phyloP scores from a whole-genome alignment of 2,797 vertebrate species.

The Clarias fuscus region DNA sequence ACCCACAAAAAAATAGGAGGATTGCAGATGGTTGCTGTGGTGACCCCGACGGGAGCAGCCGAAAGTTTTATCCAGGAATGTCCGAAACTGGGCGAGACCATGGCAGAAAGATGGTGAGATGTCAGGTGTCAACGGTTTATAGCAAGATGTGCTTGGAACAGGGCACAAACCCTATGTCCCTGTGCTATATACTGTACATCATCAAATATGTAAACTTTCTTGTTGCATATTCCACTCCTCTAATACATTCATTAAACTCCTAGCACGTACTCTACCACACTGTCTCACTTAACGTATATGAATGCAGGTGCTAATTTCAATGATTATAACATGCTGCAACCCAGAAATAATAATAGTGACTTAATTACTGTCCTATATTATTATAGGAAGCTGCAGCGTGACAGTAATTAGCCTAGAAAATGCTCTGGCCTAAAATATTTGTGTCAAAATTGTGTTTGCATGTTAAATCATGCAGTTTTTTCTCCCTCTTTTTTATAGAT shows the following conservation, averaged over 20 bases:
- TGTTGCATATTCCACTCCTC: not conserved
- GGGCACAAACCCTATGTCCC: not conserved
- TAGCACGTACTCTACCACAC: not conserved
- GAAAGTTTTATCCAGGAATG: too few relatives aligned
- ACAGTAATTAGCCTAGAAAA: conserved; percentile 22
- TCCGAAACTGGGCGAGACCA: too few relatives aligned
- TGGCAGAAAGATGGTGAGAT: too few relatives aligned
- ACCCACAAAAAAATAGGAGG: too few relatives aligned
- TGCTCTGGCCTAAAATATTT: not conserved
- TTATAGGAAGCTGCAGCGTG: not conserved
- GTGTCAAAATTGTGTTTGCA: not conserved
- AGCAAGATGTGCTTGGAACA: conserved; percentile 2
- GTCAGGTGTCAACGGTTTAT: not conserved
- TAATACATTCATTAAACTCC: not conserved
- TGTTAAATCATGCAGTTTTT: not conserved
- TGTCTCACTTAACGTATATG: not conserved
- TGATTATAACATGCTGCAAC: not conserved
- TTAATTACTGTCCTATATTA: not conserved
- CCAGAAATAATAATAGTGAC: not conserved
- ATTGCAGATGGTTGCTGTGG: too few relatives aligned
- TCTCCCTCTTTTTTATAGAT: too few relatives aligned
- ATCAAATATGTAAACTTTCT: not conserved
- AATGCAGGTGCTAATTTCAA: not conserved
- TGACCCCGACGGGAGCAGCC: too few relatives aligned
- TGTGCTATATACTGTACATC: not conserved